A percentile compares a stretch with the other conserved stretches of the same genome.
Evolutionary conservation across 2,113 vertebrate species (phyloP).

Genomic region (Petrocephalus zakoni): DNA sequence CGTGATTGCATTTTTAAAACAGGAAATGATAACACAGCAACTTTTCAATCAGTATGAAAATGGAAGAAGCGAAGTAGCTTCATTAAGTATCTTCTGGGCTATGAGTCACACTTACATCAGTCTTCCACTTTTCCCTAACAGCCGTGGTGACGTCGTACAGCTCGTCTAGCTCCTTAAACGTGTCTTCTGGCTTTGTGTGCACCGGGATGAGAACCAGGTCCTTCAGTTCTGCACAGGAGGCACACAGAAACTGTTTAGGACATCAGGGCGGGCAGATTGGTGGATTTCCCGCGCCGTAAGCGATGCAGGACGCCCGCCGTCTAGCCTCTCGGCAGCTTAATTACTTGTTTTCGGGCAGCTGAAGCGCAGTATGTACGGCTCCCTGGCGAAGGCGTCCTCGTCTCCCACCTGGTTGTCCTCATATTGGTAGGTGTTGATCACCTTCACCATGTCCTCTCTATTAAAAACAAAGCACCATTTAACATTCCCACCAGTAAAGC

Average conservation of each 20-base stretch:
- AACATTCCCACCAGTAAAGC: not conserved
- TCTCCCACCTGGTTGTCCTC: slow-evolving; percentile 46
- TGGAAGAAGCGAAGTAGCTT: not conserved
- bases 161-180: slow-evolving; percentile 59
- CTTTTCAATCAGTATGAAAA: not conserved
- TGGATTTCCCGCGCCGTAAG: not conserved
- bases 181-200: slow-evolving; percentile 64
- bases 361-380: slow-evolving; percentile 65
- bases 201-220: slow-evolving; percentile 67
- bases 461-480: slow-evolving; percentile 12
- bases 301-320: not conserved
- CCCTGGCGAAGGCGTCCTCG: slow-evolving; percentile 55
- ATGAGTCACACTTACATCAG: slow-evolving; percentile 49
- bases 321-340: not conserved
- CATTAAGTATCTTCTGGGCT: not conserved
- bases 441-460: slow-evolving; percentile 56
- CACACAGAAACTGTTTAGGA: not conserved
- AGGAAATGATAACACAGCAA: not conserved
- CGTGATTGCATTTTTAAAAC: not conserved
- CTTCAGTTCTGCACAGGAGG: slow-evolving; percentile 44
- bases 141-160: slow-evolving; percentile 57
- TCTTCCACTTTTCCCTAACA: slow-evolving; percentile 53
- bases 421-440: slow-evolving; percentile 57
- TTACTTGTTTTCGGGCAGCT: slow-evolving; percentile 52
- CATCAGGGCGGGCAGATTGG: not conserved